A percentile compares a stretch with the other conserved stretches of the same genome.
phyloP scores from a whole-genome alignment of 1,140 invertebrate genomes.

The Gonioctena quinquepunctata region DNA sequence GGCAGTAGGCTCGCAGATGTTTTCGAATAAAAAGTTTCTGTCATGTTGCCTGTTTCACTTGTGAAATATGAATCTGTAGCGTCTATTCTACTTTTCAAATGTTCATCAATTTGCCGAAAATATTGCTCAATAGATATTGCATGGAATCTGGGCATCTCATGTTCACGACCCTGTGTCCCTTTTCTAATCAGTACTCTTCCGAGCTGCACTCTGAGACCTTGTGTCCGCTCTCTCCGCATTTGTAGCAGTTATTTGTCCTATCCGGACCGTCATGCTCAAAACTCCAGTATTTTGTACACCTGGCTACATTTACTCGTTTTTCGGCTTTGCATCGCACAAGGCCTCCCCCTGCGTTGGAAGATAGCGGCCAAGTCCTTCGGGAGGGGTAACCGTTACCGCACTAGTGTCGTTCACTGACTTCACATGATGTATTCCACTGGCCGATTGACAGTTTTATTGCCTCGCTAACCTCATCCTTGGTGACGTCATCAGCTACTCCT shows the following conservation, averaged over 20 bases:
- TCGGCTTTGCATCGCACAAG: conserved; percentile 16
- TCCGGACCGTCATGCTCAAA: conserved; percentile 24
- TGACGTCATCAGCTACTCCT: not conserved
- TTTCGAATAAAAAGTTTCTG: too few species aligned
- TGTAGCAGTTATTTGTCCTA: conserved; percentile 19
- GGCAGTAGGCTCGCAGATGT: too few species aligned
- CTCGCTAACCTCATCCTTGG: conserved; percentile 12
- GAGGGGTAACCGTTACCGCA: conserved; percentile 14
- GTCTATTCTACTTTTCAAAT: too few species aligned
- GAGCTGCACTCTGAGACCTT: not conserved
- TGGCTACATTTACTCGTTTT: conserved; percentile 16
- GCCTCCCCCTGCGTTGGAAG: conserved; percentile 7
- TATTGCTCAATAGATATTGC: too few species aligned
- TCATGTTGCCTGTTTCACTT: too few species aligned
- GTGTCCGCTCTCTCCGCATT: conserved; percentile 24
- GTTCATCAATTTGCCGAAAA: too few species aligned
- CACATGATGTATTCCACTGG: not conserved
- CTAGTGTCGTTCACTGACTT: conserved; percentile 12
- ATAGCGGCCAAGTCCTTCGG: not conserved
- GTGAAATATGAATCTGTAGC: too few species aligned
- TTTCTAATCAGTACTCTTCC: not conserved
- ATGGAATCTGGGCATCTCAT: conserved; percentile 5
- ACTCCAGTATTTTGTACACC: conserved; percentile 31
- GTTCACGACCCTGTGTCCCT: not conserved
- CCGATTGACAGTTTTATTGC: conserved; percentile 2